Conservation (phyloP, 2,113 vertebrate genomes). For the Sus scrofa region T2T-Sscrofa CM000813.6:131986501-131987000, state of each 20-base stretch:
- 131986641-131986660: background rate
- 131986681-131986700: background rate
- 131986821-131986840: background rate
- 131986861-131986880: background rate
- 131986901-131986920: background rate
- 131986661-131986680: background rate
- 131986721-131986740: background rate
- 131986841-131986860: background rate
- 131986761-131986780: background rate
- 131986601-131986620: conserved; percentile 36
- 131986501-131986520: background rate
- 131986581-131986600: background rate
- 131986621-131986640: conserved; percentile 51
- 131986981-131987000: background rate
- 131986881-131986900: background rate
- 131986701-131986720: conserved; percentile 21
- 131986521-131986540: background rate
- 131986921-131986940: background rate
- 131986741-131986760: background rate
- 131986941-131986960: background rate
- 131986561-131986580: background rate
- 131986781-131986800: conserved; percentile 42
- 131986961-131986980: background rate
- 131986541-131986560: background rate
- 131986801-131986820: background rate